A percentile compares a stretch with the other conserved stretches of the same genome.
phyloP scores from a whole-genome alignment of 1,140 invertebrate species.

The Caenorhabditis tropicalis region DNA sequence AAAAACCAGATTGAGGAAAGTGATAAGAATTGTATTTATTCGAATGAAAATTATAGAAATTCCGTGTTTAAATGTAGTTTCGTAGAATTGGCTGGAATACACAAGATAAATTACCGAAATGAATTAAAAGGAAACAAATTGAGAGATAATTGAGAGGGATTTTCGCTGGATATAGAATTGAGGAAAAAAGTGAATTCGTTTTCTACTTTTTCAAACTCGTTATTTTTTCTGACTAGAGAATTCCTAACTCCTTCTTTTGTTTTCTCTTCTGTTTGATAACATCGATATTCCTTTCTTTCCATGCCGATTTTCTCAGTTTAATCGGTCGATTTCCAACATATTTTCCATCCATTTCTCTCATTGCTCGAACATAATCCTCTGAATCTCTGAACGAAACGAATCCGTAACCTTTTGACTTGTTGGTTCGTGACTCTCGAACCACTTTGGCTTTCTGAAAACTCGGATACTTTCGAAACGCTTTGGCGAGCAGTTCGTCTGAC shows the following conservation, averaged over 20 bases:
- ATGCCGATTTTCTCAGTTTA: constrained; percentile 92
- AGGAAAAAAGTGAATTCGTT: not conserved
- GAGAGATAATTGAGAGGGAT: not conserved
- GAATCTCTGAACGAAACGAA: constrained; percentile 99
- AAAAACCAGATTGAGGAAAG: not conserved
- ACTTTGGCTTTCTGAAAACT: constrained; percentile 92
- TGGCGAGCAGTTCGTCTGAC: constrained; percentile 89
- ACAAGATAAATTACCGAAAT: no score
- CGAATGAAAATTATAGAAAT: no score
- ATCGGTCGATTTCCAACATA: constrained; percentile 98
- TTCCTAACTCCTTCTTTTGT: constrained; percentile 78
- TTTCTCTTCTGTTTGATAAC: constrained; percentile 92
- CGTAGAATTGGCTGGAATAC: no score
- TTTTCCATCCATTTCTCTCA: constrained; percentile 91
- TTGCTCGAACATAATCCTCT: constrained; percentile 91
- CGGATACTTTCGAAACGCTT: constrained; percentile 92
- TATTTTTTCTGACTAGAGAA: constrained; percentile 43
- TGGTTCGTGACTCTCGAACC: constrained; percentile 91
- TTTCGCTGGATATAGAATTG: not conserved
- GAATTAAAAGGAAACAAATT: not conserved
- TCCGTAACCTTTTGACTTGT: constrained; percentile 98
- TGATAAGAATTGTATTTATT: not conserved
- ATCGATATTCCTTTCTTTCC: constrained; percentile 92
- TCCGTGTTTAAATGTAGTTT: no score
- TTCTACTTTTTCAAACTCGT: no score